Percentiles rank a stretch among this genome's conserved stretches.
phyloP scores from a whole-genome alignment of 2,888 invertebrate genomes.

The Panopea generosa region DNA sequence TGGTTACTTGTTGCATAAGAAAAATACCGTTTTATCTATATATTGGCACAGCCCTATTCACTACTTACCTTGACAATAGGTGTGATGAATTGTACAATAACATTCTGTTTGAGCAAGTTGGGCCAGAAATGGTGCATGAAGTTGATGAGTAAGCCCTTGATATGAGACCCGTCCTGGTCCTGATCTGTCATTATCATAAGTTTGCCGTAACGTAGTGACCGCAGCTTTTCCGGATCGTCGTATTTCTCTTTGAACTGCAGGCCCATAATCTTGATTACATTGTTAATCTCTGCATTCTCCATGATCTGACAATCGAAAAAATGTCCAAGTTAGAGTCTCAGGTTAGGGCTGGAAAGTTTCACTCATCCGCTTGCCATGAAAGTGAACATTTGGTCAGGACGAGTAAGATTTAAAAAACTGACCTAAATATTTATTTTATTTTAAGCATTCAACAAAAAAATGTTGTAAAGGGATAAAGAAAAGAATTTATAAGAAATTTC shows the following conservation, averaged over 20 bases:
- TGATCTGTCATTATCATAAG: conserved; percentile 99
- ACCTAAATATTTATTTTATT: too few species aligned
- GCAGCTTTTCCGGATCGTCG: conserved; percentile 87
- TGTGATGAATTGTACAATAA: conserved; percentile 99
- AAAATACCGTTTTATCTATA: too few species aligned
- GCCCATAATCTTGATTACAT: conserved; percentile 97
- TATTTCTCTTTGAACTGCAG: conserved; percentile 97
- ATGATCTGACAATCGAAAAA: conserved; percentile 89
- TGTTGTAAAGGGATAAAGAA: too few species aligned
- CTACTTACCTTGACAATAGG: conserved; percentile 99
- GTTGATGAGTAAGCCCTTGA: conserved; percentile 99
- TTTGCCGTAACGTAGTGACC: conserved; percentile 89
- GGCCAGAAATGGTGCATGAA: conserved; percentile 99
- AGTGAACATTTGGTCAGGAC: too few species aligned
- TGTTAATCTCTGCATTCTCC: conserved; percentile 99
- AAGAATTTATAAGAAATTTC: too few species aligned
- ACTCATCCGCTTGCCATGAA: too few species aligned
- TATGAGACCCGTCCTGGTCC: conserved; percentile 99
- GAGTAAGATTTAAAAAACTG: too few species aligned
- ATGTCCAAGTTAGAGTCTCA: too few species aligned
- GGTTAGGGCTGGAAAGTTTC: too few species aligned
- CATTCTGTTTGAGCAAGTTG: conserved; percentile 91
- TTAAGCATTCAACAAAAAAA: too few species aligned
- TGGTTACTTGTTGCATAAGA: too few species aligned
- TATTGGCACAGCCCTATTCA: too few species aligned